Evolutionary conservation across 1,140 invertebrate species (phyloP).

Genomic region (Drosophila varians): DNA sequence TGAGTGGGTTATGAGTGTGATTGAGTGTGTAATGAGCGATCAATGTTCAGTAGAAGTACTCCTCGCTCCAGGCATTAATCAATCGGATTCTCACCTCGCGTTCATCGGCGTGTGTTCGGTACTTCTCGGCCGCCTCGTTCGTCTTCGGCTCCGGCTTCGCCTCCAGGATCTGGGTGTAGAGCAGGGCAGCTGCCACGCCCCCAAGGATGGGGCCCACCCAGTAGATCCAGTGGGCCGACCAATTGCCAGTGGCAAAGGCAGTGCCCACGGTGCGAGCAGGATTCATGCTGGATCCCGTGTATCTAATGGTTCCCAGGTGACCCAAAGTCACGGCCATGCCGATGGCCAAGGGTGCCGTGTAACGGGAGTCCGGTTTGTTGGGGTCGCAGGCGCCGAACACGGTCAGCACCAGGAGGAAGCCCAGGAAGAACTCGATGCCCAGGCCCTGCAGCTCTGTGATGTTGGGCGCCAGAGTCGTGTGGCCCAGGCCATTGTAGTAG

Average conservation of each 20-base stretch:
- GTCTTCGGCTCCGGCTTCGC: constrained; percentile 60
- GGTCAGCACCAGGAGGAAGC: constrained; percentile 93
- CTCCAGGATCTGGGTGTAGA: constrained; percentile 88
- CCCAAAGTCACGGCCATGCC: constrained; percentile 94
- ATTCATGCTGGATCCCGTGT: constrained; percentile 95
- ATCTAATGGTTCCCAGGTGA: constrained; percentile 93
- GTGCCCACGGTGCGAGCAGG: constrained; percentile 94
- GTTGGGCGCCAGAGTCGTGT: constrained; percentile 85
- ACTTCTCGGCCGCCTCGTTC: constrained; percentile 72
- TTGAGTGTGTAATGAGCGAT: constrained; percentile 23
- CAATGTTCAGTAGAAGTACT: constrained; percentile 67
- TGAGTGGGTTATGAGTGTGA: constrained; percentile 17
- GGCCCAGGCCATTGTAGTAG: constrained; percentile 86
- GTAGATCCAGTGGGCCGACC: constrained; percentile 94
- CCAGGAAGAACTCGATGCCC: constrained; percentile 95
- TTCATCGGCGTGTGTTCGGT: constrained; percentile 81
- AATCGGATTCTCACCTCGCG: constrained; percentile 81
- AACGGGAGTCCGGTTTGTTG: constrained; percentile 87
- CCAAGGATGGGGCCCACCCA: constrained; percentile 94
- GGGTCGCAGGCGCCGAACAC: constrained; percentile 94
- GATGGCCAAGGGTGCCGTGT: constrained; percentile 94
- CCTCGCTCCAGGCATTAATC: constrained; percentile 70
- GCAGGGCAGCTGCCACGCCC: constrained; percentile 89
- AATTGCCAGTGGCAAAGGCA: constrained; percentile 90
- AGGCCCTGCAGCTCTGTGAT: constrained; percentile 90